A percentile compares a stretch with the other conserved stretches of the same genome.
Conservation (phyloP, 35 echinoderm and acorn worm genomes). For the Patiria miniata region DNA sequence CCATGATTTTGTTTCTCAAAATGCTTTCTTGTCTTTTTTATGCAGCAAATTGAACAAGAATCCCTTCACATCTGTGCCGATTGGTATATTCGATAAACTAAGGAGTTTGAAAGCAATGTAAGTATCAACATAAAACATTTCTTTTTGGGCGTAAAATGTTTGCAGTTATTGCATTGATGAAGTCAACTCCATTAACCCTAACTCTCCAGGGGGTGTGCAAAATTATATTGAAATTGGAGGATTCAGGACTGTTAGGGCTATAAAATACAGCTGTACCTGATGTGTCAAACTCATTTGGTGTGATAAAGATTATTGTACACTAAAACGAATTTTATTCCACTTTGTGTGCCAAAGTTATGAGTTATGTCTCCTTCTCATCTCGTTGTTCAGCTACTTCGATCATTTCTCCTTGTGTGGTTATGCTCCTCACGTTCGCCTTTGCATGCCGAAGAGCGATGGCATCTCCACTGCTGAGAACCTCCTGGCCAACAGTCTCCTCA, state of each 20-base stretch:
- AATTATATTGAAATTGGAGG: too few species aligned
- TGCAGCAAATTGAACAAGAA: conserved; percentile 60
- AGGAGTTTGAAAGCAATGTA: conserved; percentile 58
- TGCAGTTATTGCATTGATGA: too few species aligned
- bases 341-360: background rate
- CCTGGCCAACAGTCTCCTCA: conserved; percentile 69
- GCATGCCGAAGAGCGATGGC: conserved; percentile 76
- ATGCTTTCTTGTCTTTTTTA: background rate
- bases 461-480: conserved; percentile 80
- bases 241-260: too few species aligned
- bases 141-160: too few species aligned
- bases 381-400: conserved; percentile 80
- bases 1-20: conserved; percentile 4
- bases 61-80: conserved; percentile 54
- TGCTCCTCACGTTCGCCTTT: conserved; percentile 82
- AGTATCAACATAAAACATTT: conserved; percentile 38
- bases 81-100: conserved; percentile 55
- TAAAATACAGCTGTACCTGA: too few species aligned
- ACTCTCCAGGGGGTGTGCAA: too few species aligned
- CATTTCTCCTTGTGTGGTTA: conserved; percentile 92
- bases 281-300: too few species aligned
- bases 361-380: background rate
- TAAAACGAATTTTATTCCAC: too few species aligned
- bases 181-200: too few species aligned
- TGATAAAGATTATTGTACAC: too few species aligned